Conservation (phyloP, 2,888 invertebrate genomes). For the Megalurothrips usitatus region DNA sequence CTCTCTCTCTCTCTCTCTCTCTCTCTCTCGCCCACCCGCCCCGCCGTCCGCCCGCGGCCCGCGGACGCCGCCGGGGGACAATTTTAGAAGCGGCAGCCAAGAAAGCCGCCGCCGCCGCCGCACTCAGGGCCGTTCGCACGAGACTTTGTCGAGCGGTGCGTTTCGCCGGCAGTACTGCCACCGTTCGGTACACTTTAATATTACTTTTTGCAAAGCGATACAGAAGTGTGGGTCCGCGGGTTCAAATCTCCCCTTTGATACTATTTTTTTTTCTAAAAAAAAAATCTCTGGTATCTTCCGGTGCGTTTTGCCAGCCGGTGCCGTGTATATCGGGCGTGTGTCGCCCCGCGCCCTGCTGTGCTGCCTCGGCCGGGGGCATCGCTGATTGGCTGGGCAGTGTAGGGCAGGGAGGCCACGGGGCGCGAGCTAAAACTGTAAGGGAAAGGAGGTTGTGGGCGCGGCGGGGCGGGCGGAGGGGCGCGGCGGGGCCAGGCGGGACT, state of each 20-base stretch:
- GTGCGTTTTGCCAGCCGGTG: too few species aligned
- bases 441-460: background rate
- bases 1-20: background rate
- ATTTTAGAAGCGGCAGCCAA: conserved; percentile 1
- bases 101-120: background rate
- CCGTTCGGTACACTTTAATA: too few species aligned
- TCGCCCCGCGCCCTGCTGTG: too few species aligned
- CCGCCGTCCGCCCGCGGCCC: background rate
- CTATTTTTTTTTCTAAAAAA: too few species aligned
- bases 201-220: too few species aligned
- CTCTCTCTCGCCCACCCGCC: too few species aligned
- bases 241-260: too few species aligned
- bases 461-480: background rate
- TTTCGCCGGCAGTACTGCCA: too few species aligned
- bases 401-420: background rate
- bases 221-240: too few species aligned
- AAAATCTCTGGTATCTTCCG: too few species aligned
- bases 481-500: background rate
- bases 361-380: too few species aligned
- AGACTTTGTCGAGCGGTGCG: background rate
- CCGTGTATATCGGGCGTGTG: too few species aligned
- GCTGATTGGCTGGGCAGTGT: background rate
- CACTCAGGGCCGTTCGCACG: background rate
- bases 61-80: background rate
- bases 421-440: background rate